phyloP scores from a whole-genome alignment of 2,797 vertebrate genomes.

The Danio tinwini region DNA sequence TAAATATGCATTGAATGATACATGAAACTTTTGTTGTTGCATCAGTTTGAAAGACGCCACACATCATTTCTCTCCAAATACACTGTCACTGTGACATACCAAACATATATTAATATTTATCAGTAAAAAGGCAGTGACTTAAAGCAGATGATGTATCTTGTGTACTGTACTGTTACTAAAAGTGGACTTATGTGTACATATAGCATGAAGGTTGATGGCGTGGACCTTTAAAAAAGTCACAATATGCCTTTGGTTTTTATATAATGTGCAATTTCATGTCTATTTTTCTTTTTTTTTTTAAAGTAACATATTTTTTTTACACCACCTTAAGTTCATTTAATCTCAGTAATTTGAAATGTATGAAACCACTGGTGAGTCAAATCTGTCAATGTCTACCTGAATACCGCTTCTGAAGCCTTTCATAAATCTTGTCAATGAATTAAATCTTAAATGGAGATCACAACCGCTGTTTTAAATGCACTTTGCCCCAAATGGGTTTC shows the following conservation, averaged over 20 bases:
- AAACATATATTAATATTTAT: slow-evolving; percentile 39
- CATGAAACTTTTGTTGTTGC: background rate
- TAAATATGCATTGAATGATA: slow-evolving; percentile 42
- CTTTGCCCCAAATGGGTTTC: slow-evolving; percentile 71
- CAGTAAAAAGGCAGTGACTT: slow-evolving; percentile 13
- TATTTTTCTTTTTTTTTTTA: slow-evolving; percentile 50
- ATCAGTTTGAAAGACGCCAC: background rate
- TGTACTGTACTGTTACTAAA: slow-evolving; percentile 33
- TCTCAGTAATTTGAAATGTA: slow-evolving; percentile 62
- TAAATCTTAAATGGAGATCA: slow-evolving; percentile 59
- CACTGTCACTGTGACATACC: slow-evolving; percentile 29
- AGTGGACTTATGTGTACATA: slow-evolving; percentile 37
- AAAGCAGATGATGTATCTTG: slow-evolving; percentile 21
- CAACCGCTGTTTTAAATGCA: slow-evolving; percentile 58
- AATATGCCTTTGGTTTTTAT: slow-evolving; percentile 69
- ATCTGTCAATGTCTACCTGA: slow-evolving; percentile 37
- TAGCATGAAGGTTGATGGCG: slow-evolving; percentile 20
- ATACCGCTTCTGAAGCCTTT: slow-evolving; percentile 14
- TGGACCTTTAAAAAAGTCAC: slow-evolving; percentile 43
- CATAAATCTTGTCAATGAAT: slow-evolving; percentile 61
- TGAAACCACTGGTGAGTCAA: slow-evolving; percentile 68
- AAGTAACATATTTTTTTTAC: slow-evolving; percentile 50
- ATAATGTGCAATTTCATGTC: slow-evolving; percentile 64
- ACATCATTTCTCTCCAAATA: slow-evolving; percentile 9
- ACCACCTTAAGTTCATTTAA: slow-evolving; percentile 52